Conservation (phyloP, 2,113 vertebrate species). For the Equus przewalskii region DNA sequence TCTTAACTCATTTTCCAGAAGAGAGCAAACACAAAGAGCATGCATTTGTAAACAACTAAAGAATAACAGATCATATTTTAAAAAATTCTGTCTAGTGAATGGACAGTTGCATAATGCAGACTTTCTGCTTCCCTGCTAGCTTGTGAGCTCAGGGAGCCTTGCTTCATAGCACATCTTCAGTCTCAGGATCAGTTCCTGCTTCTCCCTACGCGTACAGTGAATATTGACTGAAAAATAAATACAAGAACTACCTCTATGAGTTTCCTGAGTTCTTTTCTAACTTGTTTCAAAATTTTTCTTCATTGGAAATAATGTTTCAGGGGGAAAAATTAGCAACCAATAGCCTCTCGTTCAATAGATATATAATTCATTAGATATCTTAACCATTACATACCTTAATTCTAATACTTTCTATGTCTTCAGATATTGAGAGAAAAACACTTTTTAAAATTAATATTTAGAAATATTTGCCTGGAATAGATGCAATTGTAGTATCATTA, state of each 20-base stretch:
- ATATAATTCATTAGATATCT: neutral
- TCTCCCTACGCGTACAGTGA: neutral
- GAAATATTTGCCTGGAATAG: neutral
- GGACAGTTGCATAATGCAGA: neutral
- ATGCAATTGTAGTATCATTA: neutral
- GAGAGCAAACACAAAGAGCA: neutral
- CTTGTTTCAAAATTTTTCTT: neutral
- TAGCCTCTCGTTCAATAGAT: neutral
- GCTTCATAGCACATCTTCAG: neutral
- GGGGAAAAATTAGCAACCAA: neutral
- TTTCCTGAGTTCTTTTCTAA: neutral
- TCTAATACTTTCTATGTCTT: neutral
- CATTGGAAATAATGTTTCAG: neutral
- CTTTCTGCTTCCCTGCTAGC: neutral
- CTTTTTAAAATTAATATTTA: neutral
- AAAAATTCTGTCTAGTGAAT: neutral
- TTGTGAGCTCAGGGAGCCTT: neutral
- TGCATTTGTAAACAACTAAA: neutral
- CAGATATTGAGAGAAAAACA: neutral
- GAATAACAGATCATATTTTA: neutral
- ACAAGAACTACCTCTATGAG: neutral
- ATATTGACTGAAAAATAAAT: neutral
- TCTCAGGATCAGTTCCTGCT: too few species aligned
- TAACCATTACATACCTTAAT: neutral
- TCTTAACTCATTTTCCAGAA: neutral